Base-by-base conservation (phyloP, 2,888 invertebrate genomes). In the Lasioglossum zephyrum region DNA sequence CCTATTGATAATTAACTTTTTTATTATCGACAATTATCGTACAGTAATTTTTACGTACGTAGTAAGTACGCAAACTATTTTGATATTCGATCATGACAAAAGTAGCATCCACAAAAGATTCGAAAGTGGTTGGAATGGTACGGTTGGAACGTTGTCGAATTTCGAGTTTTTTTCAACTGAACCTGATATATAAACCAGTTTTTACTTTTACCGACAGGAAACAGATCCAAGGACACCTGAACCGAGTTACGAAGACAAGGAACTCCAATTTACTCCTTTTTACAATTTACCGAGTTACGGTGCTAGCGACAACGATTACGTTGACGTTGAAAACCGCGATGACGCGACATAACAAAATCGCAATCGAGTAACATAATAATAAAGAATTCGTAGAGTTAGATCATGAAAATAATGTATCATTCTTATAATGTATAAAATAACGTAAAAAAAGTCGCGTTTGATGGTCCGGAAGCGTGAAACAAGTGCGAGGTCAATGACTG, bases 251-350 rank as follows among this genome's bases (percentile, higher is more conserved):
- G n/a, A 13, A n/a, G 31, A 70, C 69, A 41, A 82, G 18, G 63
- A 44, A n/a, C 36, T 63, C n/a, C 79, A 36, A 22, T 66, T 44
- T 44, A 44, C 44, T 44, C 44, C 76, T 6, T 73, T 72, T 75
- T 57, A 86, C 49, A 63, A 57, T 76, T n/a, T 63, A 31, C 69
- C 86, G 18, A 81, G 78, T 73, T 85, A 82, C 31, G 77, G 79
- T n/a, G 39, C 47, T 6, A 36, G 39, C 8, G 31, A 75, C 16
- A 8, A 39, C 26, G 47, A 47, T 72, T 13, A n/a, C 4, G 49
- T 49, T 47, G 2, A 44, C n/a, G 72, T 26, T 41, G 22, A 73
- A 49, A 49, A 73, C 18, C 18, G 31, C 36, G 18, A 49, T 1
- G 4, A 73, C 31, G 4, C 36, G 18, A 4, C 18, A 66, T 66